Evolutionary conservation across 2,113 vertebrate genomes (phyloP).

Genomic region (Cochlearius cochlearius): DNA sequence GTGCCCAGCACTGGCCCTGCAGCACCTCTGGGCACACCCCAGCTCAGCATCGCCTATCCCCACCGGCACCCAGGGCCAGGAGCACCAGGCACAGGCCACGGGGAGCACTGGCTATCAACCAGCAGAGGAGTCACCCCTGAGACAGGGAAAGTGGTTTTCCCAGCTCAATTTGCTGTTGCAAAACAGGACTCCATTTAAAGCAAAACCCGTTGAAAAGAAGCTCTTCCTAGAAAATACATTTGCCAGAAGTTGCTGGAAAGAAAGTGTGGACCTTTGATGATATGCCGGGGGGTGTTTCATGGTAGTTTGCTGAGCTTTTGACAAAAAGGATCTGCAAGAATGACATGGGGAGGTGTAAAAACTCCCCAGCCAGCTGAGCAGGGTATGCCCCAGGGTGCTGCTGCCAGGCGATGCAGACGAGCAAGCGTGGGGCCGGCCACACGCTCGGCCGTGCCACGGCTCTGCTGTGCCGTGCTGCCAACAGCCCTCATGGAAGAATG

Average conservation of each 20-base stretch:
- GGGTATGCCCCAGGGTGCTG: background rate
- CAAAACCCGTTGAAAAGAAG: background rate
- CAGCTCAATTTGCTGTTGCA: background rate
- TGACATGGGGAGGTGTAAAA: background rate
- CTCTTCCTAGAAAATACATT: background rate
- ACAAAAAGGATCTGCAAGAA: background rate
- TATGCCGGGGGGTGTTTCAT: background rate
- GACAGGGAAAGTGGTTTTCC: background rate
- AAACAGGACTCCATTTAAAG: background rate
- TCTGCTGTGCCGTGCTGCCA: background rate
- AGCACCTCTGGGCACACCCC: background rate
- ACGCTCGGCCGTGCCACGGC: fast-evolving
- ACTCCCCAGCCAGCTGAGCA: background rate
- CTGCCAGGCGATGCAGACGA: background rate
- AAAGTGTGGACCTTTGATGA: background rate
- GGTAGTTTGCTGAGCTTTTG: background rate
- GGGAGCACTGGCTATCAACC: background rate
- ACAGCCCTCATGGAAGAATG: background rate
- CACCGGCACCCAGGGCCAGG: background rate
- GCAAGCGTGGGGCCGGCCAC: background rate
- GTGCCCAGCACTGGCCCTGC: background rate
- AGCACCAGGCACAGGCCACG: background rate
- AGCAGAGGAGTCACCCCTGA: background rate
- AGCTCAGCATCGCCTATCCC: background rate
- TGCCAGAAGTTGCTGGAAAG: background rate